phyloP scores from a whole-genome alignment of 2,888 invertebrate genomes.

The Drosophila hamatofila region DNA sequence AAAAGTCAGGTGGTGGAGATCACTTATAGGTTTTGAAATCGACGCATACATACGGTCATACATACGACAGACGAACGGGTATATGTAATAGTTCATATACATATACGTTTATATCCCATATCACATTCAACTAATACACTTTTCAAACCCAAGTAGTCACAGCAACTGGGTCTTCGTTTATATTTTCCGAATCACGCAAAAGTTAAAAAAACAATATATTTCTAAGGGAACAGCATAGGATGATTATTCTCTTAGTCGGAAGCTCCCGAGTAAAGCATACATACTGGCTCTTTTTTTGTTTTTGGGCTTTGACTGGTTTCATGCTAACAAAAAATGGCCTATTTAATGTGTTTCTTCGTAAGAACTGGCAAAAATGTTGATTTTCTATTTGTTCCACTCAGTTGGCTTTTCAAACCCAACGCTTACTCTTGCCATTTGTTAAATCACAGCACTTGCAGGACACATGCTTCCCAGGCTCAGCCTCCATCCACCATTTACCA shows the following conservation, averaged over 20 bases:
- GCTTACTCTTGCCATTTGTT: constrained; percentile 25
- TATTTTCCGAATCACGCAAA: too few species aligned
- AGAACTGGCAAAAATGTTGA: constrained; percentile 54
- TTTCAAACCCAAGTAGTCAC: too few species aligned
- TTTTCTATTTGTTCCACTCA: constrained; percentile 61
- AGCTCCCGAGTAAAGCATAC: not conserved
- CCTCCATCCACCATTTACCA: not conserved
- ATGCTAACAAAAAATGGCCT: not conserved
- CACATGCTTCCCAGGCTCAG: not conserved
- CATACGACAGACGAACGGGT: too few species aligned
- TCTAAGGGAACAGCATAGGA: not conserved
- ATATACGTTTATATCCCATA: too few species aligned
- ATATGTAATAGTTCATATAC: too few species aligned
- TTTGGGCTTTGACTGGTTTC: not conserved
- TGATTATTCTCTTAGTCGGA: not conserved
- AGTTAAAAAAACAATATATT: not conserved
- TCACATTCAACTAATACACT: too few species aligned
- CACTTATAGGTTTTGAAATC: too few species aligned
- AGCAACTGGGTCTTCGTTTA: too few species aligned
- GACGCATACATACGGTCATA: too few species aligned
- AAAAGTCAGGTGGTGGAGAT: too few species aligned
- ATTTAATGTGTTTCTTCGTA: constrained; percentile 20
- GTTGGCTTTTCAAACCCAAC: constrained; percentile 47
- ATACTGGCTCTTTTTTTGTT: not conserved
- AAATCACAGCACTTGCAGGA: constrained; percentile 12